A percentile compares a stretch with the other conserved stretches of the same genome.
Conservation (phyloP, 2,888 invertebrate species). For the Nomada fucata region DNA sequence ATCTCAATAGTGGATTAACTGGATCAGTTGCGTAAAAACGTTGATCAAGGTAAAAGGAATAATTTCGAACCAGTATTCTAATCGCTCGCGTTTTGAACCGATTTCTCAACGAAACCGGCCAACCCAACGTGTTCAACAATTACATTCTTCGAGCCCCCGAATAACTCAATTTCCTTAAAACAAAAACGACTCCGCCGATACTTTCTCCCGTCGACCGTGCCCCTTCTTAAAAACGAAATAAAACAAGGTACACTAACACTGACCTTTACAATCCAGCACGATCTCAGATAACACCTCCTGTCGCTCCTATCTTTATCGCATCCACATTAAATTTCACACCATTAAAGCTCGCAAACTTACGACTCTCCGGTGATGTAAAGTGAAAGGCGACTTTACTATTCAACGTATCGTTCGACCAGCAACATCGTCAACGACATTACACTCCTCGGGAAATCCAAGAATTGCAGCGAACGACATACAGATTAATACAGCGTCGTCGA, state of each 20-base stretch:
- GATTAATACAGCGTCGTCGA: too few relatives aligned
- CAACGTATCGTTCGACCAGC: constrained; percentile 12
- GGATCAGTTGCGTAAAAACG: constrained; percentile 58
- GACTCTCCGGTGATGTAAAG: constrained; percentile 1
- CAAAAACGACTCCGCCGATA: neutral
- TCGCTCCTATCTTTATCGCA: neutral
- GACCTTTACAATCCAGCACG: neutral
- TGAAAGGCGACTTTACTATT: constrained; percentile 22
- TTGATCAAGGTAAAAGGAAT: constrained; percentile 48
- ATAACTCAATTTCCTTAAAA: neutral
- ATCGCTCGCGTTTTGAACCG: constrained; percentile 42
- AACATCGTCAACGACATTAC: neutral
- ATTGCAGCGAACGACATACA: neutral
- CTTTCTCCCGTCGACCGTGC: neutral
- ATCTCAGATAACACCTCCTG: constrained; percentile 10
- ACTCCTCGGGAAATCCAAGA: neutral
- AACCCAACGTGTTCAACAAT: neutral
- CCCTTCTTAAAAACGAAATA: neutral
- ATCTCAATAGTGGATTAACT: constrained; percentile 59
- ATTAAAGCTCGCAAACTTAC: neutral
- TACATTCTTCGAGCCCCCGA: constrained; percentile 3
- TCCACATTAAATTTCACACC: neutral
- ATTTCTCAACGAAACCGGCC: constrained; percentile 13
- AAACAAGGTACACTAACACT: neutral
- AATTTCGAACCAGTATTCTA: constrained; percentile 54